Percentiles rank a stretch among this genome's conserved stretches.
phyloP scores from a whole-genome alignment of 2,888 invertebrate species.

The Zhengitettix transpicula region DNA sequence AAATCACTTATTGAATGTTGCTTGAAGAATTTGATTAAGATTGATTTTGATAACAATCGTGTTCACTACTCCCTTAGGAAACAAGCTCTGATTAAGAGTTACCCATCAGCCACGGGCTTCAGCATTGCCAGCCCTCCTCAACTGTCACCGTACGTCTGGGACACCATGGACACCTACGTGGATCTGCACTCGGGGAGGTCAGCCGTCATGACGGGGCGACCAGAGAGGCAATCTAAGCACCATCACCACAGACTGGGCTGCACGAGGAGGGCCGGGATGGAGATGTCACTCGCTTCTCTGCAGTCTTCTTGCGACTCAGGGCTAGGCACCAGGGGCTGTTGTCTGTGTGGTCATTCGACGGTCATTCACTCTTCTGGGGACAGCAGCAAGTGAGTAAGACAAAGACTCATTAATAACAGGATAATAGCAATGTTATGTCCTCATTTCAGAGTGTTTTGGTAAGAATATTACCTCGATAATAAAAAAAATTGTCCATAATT shows the following conservation, averaged over 20 bases:
- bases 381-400: slow-evolving; percentile 55
- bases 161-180: slow-evolving; percentile 19
- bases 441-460: no score
- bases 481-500: no score
- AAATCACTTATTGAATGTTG: no score
- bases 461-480: no score
- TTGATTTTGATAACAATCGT: no score
- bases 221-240: slow-evolving; percentile 5
- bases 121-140: no score
- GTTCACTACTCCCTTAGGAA: no score
- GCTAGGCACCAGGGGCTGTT: slow-evolving; percentile 38
- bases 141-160: slow-evolving; percentile 12
- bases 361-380: slow-evolving; percentile 47
- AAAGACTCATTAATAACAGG: no score
- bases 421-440: no score
- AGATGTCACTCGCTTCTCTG: slow-evolving; percentile 61
- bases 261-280: slow-evolving; percentile 24
- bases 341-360: slow-evolving; percentile 51
- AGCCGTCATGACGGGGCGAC: slow-evolving; percentile 12
- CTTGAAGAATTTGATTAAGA: no score
- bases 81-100: not conserved
- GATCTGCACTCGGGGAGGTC: slow-evolving; percentile 14
- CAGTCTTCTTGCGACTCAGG: slow-evolving; percentile 76
- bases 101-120: not conserved
- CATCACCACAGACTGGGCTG: slow-evolving; percentile 16